A percentile compares a stretch with the other conserved stretches of the same genome.
Conservation (phyloP, 2,888 invertebrate genomes). For the Branchinecta sandiegonensis region DNA sequence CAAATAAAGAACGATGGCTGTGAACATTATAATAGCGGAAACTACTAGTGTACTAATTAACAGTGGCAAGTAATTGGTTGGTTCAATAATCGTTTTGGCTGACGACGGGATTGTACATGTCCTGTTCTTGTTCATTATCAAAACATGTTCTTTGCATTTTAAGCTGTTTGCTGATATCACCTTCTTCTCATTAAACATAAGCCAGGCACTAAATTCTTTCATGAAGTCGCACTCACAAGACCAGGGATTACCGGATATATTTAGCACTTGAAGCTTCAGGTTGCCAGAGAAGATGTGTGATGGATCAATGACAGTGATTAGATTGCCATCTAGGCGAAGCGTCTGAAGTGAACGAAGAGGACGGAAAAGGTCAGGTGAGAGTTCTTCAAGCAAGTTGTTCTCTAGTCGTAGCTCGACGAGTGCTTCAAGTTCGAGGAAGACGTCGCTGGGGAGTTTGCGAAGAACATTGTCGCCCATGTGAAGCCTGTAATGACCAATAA, state of each 20-base stretch:
- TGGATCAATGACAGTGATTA: conserved; percentile 50
- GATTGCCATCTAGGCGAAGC: conserved; percentile 55
- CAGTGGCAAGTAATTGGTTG: conserved; percentile 48
- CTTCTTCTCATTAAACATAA: conserved; percentile 46
- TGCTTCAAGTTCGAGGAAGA: conserved; percentile 60
- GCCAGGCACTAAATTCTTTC: conserved; percentile 53
- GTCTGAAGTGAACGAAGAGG: conserved; percentile 49
- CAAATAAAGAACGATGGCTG: conserved; percentile 53
- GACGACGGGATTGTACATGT: not conserved
- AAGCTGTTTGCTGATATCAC: conserved; percentile 44
- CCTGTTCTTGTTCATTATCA: conserved; percentile 45
- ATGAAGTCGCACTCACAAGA: conserved; percentile 65
- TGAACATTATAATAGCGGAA: conserved; percentile 48
- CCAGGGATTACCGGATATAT: conserved; percentile 50
- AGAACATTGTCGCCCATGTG: conserved; percentile 61
- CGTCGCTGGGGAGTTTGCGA: conserved; percentile 53
- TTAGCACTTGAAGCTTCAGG: conserved; percentile 39
- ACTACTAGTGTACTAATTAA: conserved; percentile 50
- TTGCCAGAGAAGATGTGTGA: conserved; percentile 44
- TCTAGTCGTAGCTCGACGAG: conserved; percentile 56
- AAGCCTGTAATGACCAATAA: conserved; percentile 47
- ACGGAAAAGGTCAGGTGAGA: conserved; percentile 56
- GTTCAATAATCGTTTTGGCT: conserved; percentile 11
- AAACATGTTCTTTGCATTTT: conserved; percentile 41
- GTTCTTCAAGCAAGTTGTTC: conserved; percentile 51